Evolutionary conservation across 2,888 invertebrate species (phyloP).

Genomic region (Coelopa pilipes): DNA sequence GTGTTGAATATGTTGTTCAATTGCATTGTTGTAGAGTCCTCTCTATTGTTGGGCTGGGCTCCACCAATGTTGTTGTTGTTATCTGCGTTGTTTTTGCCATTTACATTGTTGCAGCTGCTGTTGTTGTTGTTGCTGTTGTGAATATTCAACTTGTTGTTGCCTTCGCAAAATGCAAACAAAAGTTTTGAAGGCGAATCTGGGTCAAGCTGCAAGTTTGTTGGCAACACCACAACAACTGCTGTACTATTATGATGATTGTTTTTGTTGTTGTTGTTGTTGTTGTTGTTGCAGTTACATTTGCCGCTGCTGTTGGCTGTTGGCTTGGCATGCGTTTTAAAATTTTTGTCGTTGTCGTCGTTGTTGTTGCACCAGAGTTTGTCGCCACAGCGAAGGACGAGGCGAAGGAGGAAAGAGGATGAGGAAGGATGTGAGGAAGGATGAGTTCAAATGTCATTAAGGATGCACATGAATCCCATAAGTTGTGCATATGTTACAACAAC

Average conservation of each 20-base stretch:
- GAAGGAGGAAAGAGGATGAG: too few relatives aligned
- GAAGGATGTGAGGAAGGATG: background rate
- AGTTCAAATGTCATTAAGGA: slow-evolving; percentile 26
- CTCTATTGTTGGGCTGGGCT: too few relatives aligned
- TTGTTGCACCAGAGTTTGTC: background rate
- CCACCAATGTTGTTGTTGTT: too few relatives aligned
- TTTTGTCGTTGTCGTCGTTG: background rate
- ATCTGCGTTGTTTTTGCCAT: too few relatives aligned
- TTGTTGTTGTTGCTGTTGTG: too few relatives aligned
- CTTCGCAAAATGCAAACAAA: too few relatives aligned
- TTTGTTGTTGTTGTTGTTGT: background rate
- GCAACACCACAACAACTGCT: background rate
- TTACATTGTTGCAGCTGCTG: too few relatives aligned
- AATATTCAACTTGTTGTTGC: too few relatives aligned
- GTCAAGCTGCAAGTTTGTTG: background rate
- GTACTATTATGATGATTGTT: background rate
- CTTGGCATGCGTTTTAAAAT: background rate
- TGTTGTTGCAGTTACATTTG: background rate
- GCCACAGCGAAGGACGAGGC: too few relatives aligned
- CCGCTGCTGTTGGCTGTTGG: background rate
- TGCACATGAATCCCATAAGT: background rate
- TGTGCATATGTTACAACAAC: background rate
- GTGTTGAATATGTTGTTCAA: too few relatives aligned
- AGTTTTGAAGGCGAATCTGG: too few relatives aligned
- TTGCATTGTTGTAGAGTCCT: too few relatives aligned